A percentile compares a stretch with the other conserved stretches of the same genome.
These are phyloP conservation scores for Hyles vespertilio DNA, from an alignment of 1,140 invertebrate species.

Conservation along the genomic window DNA sequence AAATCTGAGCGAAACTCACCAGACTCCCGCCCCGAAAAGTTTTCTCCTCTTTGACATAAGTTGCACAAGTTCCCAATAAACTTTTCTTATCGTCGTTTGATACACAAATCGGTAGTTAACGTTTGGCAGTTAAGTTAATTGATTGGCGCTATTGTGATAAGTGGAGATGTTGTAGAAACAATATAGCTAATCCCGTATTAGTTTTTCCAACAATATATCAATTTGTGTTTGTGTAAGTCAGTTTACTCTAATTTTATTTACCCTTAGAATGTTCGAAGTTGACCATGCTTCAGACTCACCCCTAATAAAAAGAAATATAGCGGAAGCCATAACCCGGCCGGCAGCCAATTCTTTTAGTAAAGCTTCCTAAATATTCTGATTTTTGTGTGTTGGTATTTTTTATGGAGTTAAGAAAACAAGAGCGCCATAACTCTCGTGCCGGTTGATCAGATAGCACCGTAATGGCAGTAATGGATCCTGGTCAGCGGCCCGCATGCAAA, in stretches of 20 bases:
- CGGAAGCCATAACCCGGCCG: conserved; percentile 65
- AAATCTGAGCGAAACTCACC: conserved; percentile 68
- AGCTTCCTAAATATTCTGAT: conserved; percentile 45
- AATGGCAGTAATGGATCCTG: conserved; percentile 75
- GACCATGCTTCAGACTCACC: conserved; percentile 13
- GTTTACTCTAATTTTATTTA: too few species aligned
- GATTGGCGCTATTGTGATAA: conserved; percentile 9
- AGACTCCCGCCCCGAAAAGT: conserved; percentile 48
- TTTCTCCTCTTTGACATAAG: conserved; percentile 44
- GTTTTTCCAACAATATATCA: not conserved
- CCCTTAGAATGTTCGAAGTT: conserved; percentile 1
- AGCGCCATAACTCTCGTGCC: conserved; percentile 67
- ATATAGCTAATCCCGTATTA: not conserved
- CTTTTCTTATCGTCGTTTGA: conserved; percentile 9
- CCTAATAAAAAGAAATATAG: conserved; percentile 50
- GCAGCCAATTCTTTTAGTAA: conserved; percentile 33
- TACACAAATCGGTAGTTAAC: conserved; percentile 12
- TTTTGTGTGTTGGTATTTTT: conserved; percentile 53
- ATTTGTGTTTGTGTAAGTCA: too few species aligned
- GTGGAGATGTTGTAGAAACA: conserved; percentile 1
- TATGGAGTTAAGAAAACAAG: conserved; percentile 65
- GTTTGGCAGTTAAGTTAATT: conserved; percentile 6
- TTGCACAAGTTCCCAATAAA: conserved; percentile 17
- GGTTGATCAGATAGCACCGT: conserved; percentile 69
- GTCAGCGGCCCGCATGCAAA: conserved; percentile 75